Percentiles rank a stretch among this genome's conserved stretches.
Conservation (phyloP, 2,888 invertebrate genomes). For the Tinea trinotella region DNA sequence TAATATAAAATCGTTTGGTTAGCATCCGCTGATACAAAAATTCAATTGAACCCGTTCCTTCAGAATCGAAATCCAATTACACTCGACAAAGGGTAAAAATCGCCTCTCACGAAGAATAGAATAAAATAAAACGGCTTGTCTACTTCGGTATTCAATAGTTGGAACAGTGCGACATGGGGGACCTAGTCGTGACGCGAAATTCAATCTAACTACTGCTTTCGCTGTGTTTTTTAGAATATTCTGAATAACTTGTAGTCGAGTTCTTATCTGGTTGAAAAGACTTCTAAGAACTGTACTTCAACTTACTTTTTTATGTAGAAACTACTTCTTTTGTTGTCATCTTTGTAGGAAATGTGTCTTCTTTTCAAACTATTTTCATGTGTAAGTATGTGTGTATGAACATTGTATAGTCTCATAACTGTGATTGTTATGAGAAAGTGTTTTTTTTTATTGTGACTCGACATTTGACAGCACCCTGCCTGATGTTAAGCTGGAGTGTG, state of each 20-base stretch:
- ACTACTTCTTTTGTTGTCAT: slow-evolving; percentile 3
- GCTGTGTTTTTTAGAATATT: slow-evolving; percentile 1
- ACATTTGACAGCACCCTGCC: no score
- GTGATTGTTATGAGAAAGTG: no score
- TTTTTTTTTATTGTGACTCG: no score
- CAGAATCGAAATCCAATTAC: slow-evolving; percentile 45
- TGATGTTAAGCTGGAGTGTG: no score
- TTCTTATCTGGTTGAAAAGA: slow-evolving; percentile 2
- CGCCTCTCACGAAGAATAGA: slow-evolving; percentile 37
- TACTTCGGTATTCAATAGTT: slow-evolving; percentile 24
- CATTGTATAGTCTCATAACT: no score
- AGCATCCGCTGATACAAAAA: slow-evolving; percentile 11
- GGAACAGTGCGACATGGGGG: slow-evolving; percentile 23
- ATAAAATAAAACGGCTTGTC: slow-evolving; percentile 35
- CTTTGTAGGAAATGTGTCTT: no score
- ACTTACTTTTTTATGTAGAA: not conserved
- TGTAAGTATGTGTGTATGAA: no score
- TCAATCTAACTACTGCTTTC: slow-evolving; percentile 12
- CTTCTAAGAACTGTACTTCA: not conserved
- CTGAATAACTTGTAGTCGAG: slow-evolving; percentile 4
- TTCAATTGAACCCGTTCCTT: slow-evolving; percentile 9
- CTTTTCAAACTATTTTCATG: no score
- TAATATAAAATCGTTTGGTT: slow-evolving; percentile 9
- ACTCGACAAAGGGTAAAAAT: slow-evolving; percentile 48
- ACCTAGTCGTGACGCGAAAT: slow-evolving; percentile 18